Base-by-base conservation (phyloP, 2,888 invertebrate species). In the Cosmorhoe ocellata region DNA sequence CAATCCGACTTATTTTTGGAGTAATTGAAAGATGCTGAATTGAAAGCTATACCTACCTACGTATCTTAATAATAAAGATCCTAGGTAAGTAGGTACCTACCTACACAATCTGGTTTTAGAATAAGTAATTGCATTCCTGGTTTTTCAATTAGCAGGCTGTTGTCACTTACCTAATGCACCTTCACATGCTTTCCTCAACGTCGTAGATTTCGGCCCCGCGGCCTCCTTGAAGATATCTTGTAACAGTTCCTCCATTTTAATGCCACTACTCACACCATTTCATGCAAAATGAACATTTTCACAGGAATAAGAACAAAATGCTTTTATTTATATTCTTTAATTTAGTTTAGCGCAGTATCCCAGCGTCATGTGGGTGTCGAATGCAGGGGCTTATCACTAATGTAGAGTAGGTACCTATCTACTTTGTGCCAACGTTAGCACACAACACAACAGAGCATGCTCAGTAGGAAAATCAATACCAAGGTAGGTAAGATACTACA, bases 211-310 rank as follows among this genome's bases (percentile, higher is more conserved):
- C 22, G 94, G 93, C 67, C 95, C 94, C 41, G 93, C 93, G 54
- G 97, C 95, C 90, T 98, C 97, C 84, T 94, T 96, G 66, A 95
- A 93, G 71, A 98, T 93, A 81, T 95, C 95, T 79, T 94, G 92
- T 61, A 98, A 91, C 68, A 97, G 91, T 83, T 97, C 96, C 91
- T 98, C 97, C 97, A 98, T 66, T 45, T 52, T 65, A 59, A 52
- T 54, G 47, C 47, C 44, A 49, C 55, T 61, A 27, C 60, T 39
- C 14, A 46, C 47, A 37, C 45, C n/a, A 30, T 43, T 33, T 33
- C 11, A 46, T n/a, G 62, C 64, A 13, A 9, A n/a, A n/a, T 13
- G 26, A 40, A 33, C 54, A 54, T 50, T 14, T 27, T 43, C 26
- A 12, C 26, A 44, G 12, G 36, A 18, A 26, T n/a, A 26, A 32